These are phyloP conservation scores for Phocoena phocoena DNA, from an alignment of 2,113 vertebrate genomes.

Conservation along the genomic window DNA sequence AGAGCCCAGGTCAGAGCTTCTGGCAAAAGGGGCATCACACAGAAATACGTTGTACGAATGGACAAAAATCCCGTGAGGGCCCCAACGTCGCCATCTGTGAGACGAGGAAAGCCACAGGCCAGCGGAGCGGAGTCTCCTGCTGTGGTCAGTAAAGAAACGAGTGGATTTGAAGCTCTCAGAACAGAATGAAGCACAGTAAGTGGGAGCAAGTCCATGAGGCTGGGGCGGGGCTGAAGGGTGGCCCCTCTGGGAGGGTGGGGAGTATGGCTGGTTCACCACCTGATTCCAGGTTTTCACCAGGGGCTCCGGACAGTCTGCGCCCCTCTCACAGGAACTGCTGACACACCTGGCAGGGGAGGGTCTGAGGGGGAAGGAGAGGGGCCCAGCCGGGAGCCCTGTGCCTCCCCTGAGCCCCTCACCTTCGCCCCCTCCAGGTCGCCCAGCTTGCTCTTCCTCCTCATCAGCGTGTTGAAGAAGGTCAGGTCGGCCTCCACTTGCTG, in stretches of 20 bases:
- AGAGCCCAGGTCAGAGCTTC: background rate
- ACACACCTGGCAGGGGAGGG: background rate
- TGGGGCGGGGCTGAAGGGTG: fast-evolving
- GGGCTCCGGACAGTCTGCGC: background rate
- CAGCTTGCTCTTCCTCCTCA: constrained; percentile 88
- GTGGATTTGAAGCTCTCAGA: background rate
- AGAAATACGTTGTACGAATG: background rate
- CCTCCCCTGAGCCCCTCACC: constrained; percentile 80
- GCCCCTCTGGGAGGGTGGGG: background rate
- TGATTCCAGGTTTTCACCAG: background rate
- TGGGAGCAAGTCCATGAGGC: fast-evolving
- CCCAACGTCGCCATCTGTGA: background rate
- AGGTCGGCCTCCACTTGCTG: constrained; percentile 87
- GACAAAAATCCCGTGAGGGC: background rate
- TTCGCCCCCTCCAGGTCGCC: constrained; percentile 89
- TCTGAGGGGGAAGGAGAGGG: background rate
- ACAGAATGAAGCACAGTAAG: background rate
- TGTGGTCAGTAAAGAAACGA: background rate
- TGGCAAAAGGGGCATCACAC: background rate
- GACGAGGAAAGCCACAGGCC: background rate
- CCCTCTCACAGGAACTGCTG: fast-evolving
- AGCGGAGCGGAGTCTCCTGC: background rate
- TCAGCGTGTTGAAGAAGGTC: constrained; percentile 91
- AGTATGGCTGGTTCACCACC: background rate
- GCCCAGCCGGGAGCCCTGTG: background rate